Evolutionary conservation across 1,140 invertebrate species (phyloP).

Genomic region (Ostrea edulis): DNA sequence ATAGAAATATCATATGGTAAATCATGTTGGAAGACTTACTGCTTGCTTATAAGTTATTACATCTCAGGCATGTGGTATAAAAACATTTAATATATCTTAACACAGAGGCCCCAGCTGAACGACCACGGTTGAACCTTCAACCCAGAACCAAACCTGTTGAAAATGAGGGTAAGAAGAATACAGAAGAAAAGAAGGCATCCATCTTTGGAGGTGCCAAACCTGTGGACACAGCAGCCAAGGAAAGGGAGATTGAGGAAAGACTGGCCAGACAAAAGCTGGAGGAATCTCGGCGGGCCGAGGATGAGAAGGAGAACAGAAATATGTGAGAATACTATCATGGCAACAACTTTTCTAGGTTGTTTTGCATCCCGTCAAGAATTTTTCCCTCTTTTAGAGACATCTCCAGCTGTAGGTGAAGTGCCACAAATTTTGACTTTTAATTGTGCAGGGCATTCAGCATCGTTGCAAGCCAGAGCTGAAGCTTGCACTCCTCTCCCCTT

Average conservation of each 20-base stretch:
- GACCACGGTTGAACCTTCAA: slow-evolving; percentile 86
- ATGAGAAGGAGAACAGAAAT: slow-evolving; percentile 67
- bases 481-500: no score
- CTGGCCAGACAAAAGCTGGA: slow-evolving; percentile 77
- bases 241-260: slow-evolving; percentile 84
- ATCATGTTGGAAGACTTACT: no score
- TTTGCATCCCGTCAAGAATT: no score
- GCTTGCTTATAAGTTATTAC: no score
- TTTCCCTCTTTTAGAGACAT: no score
- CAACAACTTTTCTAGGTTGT: no score
- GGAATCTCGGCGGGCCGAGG: slow-evolving; percentile 60
- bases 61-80: neutral
- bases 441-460: no score
- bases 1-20: no score
- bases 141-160: slow-evolving; percentile 87
- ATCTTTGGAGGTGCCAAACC: slow-evolving; percentile 91
- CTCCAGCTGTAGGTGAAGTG: no score
- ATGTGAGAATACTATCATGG: slow-evolving; percentile 24
- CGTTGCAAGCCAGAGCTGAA: no score
- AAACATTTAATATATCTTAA: neutral
- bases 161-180: slow-evolving; percentile 74
- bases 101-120: slow-evolving; percentile 80
- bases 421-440: no score
- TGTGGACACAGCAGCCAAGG: slow-evolving; percentile 92
- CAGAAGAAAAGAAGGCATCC: slow-evolving; percentile 51